phyloP scores from a whole-genome alignment of 2,888 invertebrate genomes.

The Ectobius pallidus region DNA sequence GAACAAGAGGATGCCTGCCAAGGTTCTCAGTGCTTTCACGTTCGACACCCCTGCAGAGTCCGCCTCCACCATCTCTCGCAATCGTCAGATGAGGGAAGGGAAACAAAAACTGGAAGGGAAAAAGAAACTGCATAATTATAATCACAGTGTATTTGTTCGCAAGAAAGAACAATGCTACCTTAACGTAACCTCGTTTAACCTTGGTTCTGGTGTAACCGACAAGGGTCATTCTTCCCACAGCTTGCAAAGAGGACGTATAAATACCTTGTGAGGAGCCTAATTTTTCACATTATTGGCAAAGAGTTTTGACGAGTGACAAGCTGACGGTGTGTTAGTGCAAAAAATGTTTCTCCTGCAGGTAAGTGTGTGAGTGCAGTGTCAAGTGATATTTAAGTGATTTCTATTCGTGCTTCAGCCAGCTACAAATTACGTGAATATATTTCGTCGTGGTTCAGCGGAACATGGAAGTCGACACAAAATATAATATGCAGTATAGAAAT shows the following conservation, averaged over 20 bases:
- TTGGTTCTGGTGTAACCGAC: background rate
- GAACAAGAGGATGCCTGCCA: too few species aligned
- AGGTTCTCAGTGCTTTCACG: too few species aligned
- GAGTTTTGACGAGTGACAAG: background rate
- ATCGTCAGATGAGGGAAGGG: background rate
- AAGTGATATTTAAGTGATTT: background rate
- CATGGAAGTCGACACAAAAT: too few species aligned
- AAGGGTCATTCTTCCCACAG: conserved; percentile 18
- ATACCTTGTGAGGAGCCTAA: background rate
- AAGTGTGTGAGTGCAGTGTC: background rate
- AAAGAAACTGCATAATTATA: background rate
- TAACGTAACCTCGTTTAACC: conserved; percentile 21
- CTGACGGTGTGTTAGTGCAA: background rate
- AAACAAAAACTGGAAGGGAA: background rate
- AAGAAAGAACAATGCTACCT: conserved; percentile 15
- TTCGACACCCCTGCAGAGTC: background rate
- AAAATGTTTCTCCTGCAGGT: conserved; percentile 22
- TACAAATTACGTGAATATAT: too few species aligned
- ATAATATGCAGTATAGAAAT: too few species aligned
- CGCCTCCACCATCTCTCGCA: background rate
- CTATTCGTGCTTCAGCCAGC: too few species aligned
- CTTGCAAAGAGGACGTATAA: conserved; percentile 22
- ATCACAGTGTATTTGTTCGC: background rate
- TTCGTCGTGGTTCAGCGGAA: too few species aligned
- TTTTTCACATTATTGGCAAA: background rate